Percentiles rank a stretch among this genome's conserved stretches.
Evolutionary conservation across 2,888 invertebrate species (phyloP).

Genomic region (Sclerodermus sp.): DNA sequence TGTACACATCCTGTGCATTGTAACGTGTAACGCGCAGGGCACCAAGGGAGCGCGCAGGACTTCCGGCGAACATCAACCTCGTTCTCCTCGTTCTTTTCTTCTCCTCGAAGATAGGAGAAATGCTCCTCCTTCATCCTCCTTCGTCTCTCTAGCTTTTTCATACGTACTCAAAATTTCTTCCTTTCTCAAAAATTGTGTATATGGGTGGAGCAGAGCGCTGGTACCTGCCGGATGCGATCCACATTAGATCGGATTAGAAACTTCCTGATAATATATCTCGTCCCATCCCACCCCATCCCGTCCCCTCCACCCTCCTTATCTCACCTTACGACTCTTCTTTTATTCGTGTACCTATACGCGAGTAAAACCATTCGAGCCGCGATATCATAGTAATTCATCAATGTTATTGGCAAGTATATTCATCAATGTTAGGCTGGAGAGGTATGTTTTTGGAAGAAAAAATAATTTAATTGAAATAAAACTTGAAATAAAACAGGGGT

Average conservation of each 20-base stretch:
- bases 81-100: background rate
- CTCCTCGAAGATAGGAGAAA: background rate
- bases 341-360: too few relatives aligned
- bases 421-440: too few relatives aligned
- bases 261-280: background rate
- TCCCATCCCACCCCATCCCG: background rate
- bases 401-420: too few relatives aligned
- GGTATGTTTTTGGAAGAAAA: too few relatives aligned
- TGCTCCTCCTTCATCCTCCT: slow-evolving; percentile 3
- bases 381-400: too few relatives aligned
- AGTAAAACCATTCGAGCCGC: too few relatives aligned
- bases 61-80: slow-evolving; percentile 23
- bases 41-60: slow-evolving; percentile 29
- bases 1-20: slow-evolving; percentile 58
- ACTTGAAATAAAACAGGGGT: background rate
- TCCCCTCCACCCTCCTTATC: too few relatives aligned
- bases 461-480: too few relatives aligned
- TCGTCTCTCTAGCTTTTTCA: slow-evolving; percentile 8
- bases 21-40: slow-evolving; percentile 34
- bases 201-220: slow-evolving; percentile 12
- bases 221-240: slow-evolving; percentile 14
- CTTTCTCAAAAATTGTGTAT: background rate
- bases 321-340: slow-evolving; percentile 6
- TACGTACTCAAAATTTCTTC: slow-evolving; percentile 7
- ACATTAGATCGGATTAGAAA: background rate